Evolutionary conservation across 2,797 vertebrate species (phyloP).

Genomic region (Telmatherina bonti): DNA sequence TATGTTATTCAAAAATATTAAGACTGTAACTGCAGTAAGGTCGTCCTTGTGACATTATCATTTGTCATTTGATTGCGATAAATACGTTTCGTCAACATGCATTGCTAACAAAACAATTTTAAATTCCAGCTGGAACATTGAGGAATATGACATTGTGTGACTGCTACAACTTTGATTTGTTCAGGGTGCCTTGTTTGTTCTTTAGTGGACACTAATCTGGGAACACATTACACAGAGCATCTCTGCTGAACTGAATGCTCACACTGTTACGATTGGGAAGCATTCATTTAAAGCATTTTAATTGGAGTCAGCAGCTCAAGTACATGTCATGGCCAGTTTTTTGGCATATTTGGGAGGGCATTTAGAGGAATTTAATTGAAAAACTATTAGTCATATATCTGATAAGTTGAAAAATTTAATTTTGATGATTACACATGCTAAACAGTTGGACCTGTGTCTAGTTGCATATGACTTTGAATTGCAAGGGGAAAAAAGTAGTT

Average conservation of each 20-base stretch:
- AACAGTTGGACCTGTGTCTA: not conserved
- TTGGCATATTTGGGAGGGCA: conserved; percentile 28
- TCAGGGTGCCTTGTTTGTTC: conserved; percentile 1
- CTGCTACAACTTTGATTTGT: conserved; percentile 11
- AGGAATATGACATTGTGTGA: not conserved
- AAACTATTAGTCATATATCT: too few relatives aligned
- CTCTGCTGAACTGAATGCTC: not conserved
- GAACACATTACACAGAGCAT: not conserved
- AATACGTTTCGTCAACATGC: not conserved
- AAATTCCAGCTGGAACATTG: conserved; percentile 14
- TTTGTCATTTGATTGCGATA: conserved; percentile 38
- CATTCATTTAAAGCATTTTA: conserved; percentile 1
- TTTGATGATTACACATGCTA: too few relatives aligned
- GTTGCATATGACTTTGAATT: not conserved
- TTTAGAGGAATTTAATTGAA: conserved; percentile 7
- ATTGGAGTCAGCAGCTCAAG: conserved; percentile 3
- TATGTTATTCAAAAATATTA: conserved; percentile 5
- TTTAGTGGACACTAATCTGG: conserved; percentile 11
- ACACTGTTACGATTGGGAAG: not conserved
- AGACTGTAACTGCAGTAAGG: conserved; percentile 14
- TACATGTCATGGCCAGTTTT: not conserved
- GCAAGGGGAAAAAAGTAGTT: not conserved
- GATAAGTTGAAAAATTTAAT: not conserved
- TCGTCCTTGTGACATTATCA: conserved; percentile 39
- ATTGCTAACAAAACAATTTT: not conserved